Percentiles rank a stretch among this genome's conserved stretches.
These are phyloP conservation scores for Puma concolor DNA, from an alignment of 2,113 vertebrate species.

Conservation along the genomic window DNA sequence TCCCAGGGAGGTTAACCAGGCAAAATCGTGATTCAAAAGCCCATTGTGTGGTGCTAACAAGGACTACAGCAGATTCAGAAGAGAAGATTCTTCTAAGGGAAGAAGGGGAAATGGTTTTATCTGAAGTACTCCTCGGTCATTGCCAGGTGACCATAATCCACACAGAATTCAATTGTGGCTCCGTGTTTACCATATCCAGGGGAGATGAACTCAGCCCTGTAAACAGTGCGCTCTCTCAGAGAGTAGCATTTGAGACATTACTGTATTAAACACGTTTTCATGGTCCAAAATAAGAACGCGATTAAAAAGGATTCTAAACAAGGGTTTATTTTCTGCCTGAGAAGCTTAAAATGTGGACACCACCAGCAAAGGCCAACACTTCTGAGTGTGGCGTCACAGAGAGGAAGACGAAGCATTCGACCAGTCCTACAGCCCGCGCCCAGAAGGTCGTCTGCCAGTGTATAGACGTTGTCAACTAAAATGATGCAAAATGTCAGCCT, in stretches of 20 bases:
- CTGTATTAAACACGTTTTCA: neutral
- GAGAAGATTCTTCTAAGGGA: neutral
- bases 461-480: fast-evolving
- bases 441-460: neutral
- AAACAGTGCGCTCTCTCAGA: neutral
- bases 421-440: neutral
- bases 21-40: neutral
- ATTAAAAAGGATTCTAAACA: neutral
- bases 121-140: neutral
- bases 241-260: neutral
- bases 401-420: neutral
- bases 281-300: neutral
- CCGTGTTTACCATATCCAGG: fast-evolving
- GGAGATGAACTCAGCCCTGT: neutral
- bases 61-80: neutral
- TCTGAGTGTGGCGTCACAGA: fast-evolving
- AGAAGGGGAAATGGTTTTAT: neutral
- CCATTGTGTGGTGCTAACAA: too few relatives aligned
- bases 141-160: neutral
- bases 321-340: neutral
- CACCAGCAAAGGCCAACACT: neutral
- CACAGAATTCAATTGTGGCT: neutral
- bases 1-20: neutral
- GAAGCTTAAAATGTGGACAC: neutral
- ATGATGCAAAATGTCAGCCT: neutral